phyloP scores from a whole-genome alignment of 2,888 invertebrate genomes.

The Tenthredo scrophulariae region DNA sequence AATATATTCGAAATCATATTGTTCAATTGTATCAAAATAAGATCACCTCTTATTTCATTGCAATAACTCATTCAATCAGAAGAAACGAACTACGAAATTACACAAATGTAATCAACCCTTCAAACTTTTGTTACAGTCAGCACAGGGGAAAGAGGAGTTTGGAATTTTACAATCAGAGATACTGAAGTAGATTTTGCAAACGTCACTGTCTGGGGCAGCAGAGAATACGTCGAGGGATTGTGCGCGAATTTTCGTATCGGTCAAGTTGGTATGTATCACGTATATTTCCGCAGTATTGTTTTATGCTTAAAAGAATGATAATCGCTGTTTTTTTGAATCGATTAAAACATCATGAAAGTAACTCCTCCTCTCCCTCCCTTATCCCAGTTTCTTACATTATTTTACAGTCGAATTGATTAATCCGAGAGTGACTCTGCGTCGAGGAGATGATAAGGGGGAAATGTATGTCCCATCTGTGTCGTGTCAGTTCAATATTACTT shows the following conservation, averaged over 20 bases:
- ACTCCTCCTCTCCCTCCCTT: neutral
- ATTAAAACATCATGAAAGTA: neutral
- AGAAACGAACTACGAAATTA: neutral
- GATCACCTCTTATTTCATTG: neutral
- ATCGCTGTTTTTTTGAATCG: neutral
- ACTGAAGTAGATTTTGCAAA: conserved; percentile 86
- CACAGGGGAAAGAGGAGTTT: conserved; percentile 82
- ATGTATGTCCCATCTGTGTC: conserved; percentile 84
- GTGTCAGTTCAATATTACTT: conserved; percentile 83
- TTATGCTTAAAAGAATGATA: neutral
- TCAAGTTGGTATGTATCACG: conserved; percentile 82
- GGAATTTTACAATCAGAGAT: conserved; percentile 88
- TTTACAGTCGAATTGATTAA: conserved; percentile 85
- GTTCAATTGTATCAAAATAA: neutral
- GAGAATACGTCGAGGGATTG: conserved; percentile 82
- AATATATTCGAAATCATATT: neutral
- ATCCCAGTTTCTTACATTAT: conserved; percentile 23
- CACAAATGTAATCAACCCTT: neutral
- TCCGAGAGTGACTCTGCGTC: conserved; percentile 82
- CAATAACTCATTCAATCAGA: neutral
- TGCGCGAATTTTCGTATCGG: conserved; percentile 85
- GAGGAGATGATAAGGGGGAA: conserved; percentile 81
- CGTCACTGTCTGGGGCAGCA: conserved; percentile 87
- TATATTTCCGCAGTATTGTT: neutral
- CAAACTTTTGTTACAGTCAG: conserved; percentile 62